Evolutionary conservation across 2,113 vertebrate species (phyloP), one percentile per base, ranked within the genome.

Genomic region (Oxyura jamaicensis): DNA sequence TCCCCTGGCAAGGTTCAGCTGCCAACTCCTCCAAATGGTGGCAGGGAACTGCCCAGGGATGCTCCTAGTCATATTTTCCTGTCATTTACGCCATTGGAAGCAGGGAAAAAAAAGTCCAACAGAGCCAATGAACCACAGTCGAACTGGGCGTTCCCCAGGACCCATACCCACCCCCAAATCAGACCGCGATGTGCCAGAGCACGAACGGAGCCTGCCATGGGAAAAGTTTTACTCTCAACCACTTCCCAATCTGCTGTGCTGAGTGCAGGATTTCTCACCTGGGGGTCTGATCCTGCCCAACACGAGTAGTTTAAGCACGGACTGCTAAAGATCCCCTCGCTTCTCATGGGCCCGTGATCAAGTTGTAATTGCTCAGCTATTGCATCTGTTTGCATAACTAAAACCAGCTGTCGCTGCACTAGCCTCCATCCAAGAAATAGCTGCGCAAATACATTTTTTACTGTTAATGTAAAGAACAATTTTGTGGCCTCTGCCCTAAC

Each of bases 381-480:
- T 86, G 86, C 95, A 95, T 96, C 96, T 96, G 96, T 91, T 94
- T 87, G 81, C 4, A 0, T 93, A 94, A 95, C 73, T 89, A 82
- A 94, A 93, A 55, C 35, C 93, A 94, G 91, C 93, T 94, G 90
- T 72, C 56, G 28, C 80, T 87, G 44, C 66, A 19, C 2, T 12
- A 88, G 91, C 25, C 82, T 53, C 39, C 74, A 91, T 79, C 91
- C 83, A 87, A 87, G 80, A 96, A 92, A 95, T 50, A 92, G 66
- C 92, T 92, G 83, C 2, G 21, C 74, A 96, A 92, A 95, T 94
- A 76, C 81, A 89, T 87, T 94, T 95, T 96, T 90, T 86, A 85
- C 55, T 83, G 86, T 83, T 96, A 93, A 95, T 93, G 81, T 96
- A 97, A 97, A 96, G 92, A 91, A 20, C 6, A 36, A 26, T 79